Evolutionary conservation across 2,797 vertebrate species (phyloP), one percentile per base, ranked within the genome.

Genomic region (Lindbergichthys nudifrons): DNA sequence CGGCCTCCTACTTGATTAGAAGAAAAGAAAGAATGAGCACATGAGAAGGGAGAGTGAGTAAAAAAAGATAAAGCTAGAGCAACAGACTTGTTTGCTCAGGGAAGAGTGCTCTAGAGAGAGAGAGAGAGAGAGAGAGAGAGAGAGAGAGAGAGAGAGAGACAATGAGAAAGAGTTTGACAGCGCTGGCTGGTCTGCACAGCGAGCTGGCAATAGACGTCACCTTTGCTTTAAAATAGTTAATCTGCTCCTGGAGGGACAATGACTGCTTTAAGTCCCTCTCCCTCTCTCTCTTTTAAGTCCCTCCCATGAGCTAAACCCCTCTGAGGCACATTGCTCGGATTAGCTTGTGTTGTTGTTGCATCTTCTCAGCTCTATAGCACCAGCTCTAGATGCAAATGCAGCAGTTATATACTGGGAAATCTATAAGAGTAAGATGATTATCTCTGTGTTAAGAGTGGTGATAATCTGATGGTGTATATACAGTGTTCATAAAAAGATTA

Each of bases 141-240:
- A 18, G 11, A 43, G 47, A 36, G 2, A 39, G 83, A 59, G 62
- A 64, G 58, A 66, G 51, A 19, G 21, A 77, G 80, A 77, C 53
- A 70, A 50, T 67, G 57, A 77, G 57, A 73, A 50, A 54, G 83
- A 72, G 60, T 79, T 77, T 53, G 52, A 83, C 57, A 77, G 74
- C 14, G 10, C 48, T 76, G 57, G 65, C 65, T 10, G 36, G 75
- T 69, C 67, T 78, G 79, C 70, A 47, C 51, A 56, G 72, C 5
- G 12, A 80, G 82, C 69, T 59, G 66, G 72, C 70, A 16, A 68
- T 63, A 74, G 79, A 92, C 87, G 90, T 93, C 91, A 92, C 91
- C 90, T 90, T 86, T 91, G 82, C 92, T 93, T 93, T 90, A 86
- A 93, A 94, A 93, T 86, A 90, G 90, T 92, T 94, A 89, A 94